Evolutionary conservation across 2,113 vertebrate genomes (phyloP).

Genomic region (Mustelus asterias): DNA sequence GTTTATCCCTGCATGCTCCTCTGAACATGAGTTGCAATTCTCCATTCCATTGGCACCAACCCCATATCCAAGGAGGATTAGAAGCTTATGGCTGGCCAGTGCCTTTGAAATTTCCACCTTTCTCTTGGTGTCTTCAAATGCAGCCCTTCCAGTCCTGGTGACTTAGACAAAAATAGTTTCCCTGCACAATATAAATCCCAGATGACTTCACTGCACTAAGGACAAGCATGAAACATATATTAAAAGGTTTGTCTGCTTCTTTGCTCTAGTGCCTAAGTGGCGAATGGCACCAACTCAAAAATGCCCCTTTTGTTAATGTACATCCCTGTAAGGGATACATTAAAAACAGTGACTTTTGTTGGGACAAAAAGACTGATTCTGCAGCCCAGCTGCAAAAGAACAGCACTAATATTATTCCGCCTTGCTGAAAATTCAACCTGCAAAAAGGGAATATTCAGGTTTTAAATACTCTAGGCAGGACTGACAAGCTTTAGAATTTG

Average conservation of each 20-base stretch:
- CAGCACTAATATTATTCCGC: neutral
- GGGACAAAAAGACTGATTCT: neutral
- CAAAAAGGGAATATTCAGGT: neutral
- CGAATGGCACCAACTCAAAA: neutral
- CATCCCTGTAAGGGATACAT: neutral
- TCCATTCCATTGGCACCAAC: too few species aligned
- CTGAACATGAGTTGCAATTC: too few species aligned
- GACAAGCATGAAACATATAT: neutral
- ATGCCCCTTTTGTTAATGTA: neutral
- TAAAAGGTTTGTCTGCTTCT: neutral
- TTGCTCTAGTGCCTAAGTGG: neutral
- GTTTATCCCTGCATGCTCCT: too few species aligned
- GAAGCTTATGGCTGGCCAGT: too few species aligned
- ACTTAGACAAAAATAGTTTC: too few species aligned
- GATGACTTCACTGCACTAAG: neutral
- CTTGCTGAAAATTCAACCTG: neutral
- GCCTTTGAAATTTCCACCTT: too few species aligned
- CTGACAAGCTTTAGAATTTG: neutral
- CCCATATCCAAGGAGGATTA: too few species aligned
- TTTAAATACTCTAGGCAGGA: neutral
- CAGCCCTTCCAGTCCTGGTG: too few species aligned
- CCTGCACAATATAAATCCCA: neutral
- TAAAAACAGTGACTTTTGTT: neutral
- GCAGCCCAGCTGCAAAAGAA: neutral
- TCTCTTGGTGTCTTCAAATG: too few species aligned